Conservation (phyloP, 2,888 invertebrate genomes). For the Biston betularia region DNA sequence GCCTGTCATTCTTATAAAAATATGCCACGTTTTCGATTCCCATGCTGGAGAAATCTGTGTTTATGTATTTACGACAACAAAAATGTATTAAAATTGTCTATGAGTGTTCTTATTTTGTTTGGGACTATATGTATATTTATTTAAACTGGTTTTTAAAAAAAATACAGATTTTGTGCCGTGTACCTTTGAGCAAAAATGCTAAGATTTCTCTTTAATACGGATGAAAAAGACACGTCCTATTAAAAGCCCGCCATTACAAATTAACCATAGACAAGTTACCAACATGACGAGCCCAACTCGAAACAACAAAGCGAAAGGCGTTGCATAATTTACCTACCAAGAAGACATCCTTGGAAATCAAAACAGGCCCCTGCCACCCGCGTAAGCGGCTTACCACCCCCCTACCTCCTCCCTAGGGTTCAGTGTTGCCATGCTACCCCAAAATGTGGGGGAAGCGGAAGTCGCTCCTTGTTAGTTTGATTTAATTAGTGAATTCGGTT, state of each 20-base stretch:
- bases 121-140: no score
- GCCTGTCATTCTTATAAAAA: no score
- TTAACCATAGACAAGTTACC: slow-evolving; percentile 50
- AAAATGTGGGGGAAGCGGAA: slow-evolving; percentile 70
- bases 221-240: slow-evolving; percentile 20
- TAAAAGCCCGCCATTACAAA: slow-evolving; percentile 45
- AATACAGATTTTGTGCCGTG: no score
- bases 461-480: slow-evolving; percentile 77
- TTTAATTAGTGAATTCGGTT: slow-evolving; percentile 81
- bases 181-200: no score
- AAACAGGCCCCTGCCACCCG: slow-evolving; percentile 76
- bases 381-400: slow-evolving; percentile 76
- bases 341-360: slow-evolving; percentile 85
- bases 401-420: slow-evolving; percentile 51
- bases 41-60: no score
- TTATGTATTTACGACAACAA: no score
- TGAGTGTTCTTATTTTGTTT: no score
- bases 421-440: slow-evolving; percentile 67
- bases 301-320: slow-evolving; percentile 62
- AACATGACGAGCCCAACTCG: slow-evolving; percentile 53
- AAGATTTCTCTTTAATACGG: not conserved
- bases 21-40: no score
- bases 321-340: slow-evolving; percentile 84
- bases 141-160: no score
- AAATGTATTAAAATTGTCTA: no score